Evolutionary conservation across 1,140 invertebrate species (phyloP).

Genomic region (Brachionus asplanchnoidis): DNA sequence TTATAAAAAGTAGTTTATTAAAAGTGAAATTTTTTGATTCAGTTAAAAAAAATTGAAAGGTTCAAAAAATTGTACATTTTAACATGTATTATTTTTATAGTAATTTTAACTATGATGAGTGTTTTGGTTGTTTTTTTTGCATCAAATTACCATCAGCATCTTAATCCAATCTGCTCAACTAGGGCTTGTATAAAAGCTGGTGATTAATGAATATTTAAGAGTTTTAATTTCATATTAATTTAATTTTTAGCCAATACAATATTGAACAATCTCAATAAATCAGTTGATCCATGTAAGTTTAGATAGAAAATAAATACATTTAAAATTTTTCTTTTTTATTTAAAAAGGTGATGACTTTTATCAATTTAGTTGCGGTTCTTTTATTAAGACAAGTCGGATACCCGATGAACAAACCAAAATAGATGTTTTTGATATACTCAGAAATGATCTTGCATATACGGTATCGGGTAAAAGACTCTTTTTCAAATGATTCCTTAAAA

Average conservation of each 20-base stretch:
- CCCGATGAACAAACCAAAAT: constrained; percentile 39
- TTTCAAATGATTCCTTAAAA: not conserved
- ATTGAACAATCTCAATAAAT: not conserved
- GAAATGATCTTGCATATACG: constrained; percentile 6
- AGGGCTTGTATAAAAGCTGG: constrained; percentile 35
- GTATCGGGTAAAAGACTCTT: not conserved
- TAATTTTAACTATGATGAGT: not conserved
- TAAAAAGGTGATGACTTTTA: constrained; percentile 36
- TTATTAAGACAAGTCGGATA: constrained; percentile 26
- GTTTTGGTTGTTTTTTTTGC: not conserved
- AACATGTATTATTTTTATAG: not conserved
- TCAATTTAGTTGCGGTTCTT: constrained; percentile 32
- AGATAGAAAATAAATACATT: not conserved
- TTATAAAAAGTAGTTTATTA: not conserved
- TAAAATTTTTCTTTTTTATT: not conserved
- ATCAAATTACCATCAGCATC: not conserved
- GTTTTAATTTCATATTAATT: not conserved
- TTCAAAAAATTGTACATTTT: not conserved
- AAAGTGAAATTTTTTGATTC: not conserved
- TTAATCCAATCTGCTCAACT: not conserved
- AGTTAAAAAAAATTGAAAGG: not conserved
- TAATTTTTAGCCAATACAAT: constrained; percentile 12
- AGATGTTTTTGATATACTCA: constrained; percentile 30
- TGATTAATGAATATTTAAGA: not conserved
- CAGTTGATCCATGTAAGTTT: constrained; percentile 24